Conservation (phyloP, 2,113 vertebrate species). For the Scatophagus argus region DNA sequence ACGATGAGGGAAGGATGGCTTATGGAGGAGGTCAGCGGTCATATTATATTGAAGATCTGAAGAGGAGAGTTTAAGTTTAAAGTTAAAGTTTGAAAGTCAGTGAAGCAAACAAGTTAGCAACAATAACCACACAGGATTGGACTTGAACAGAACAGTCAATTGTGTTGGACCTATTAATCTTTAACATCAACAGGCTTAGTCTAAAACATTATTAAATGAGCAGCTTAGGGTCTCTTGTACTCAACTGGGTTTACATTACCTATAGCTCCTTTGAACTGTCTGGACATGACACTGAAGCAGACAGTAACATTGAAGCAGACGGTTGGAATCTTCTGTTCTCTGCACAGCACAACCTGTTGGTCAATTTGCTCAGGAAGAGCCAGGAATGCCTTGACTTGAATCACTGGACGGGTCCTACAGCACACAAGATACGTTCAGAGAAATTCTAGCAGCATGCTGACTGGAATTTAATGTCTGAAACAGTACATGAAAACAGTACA, state of each 20-base stretch:
- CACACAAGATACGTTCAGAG: conserved; percentile 19
- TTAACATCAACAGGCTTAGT: neutral
- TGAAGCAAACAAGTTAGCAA: no score
- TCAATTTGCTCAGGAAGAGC: conserved; percentile 87
- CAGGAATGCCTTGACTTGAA: conserved; percentile 89
- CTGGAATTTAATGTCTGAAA: neutral
- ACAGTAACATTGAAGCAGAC: conserved; percentile 88
- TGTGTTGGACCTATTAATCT: no score
- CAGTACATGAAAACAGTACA: neutral
- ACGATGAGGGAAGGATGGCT: conserved; percentile 86
- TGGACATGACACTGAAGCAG: conserved; percentile 91
- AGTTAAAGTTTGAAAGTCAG: no score
- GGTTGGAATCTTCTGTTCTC: conserved; percentile 82
- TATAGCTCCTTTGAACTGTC: conserved; percentile 85
- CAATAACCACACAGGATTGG: no score
- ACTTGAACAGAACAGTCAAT: no score
- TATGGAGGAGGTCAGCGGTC: conserved; percentile 90
- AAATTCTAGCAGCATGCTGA: neutral
- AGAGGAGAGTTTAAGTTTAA: no score
- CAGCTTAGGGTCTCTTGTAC: neutral
- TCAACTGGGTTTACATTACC: conserved; percentile 81
- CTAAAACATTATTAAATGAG: neutral
- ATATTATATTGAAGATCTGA: conserved; percentile 93
- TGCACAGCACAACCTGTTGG: conserved; percentile 83
- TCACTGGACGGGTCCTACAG: conserved; percentile 91